Conservation (phyloP, 2,888 invertebrate genomes). For the Cryptophagus acutangulus region DNA sequence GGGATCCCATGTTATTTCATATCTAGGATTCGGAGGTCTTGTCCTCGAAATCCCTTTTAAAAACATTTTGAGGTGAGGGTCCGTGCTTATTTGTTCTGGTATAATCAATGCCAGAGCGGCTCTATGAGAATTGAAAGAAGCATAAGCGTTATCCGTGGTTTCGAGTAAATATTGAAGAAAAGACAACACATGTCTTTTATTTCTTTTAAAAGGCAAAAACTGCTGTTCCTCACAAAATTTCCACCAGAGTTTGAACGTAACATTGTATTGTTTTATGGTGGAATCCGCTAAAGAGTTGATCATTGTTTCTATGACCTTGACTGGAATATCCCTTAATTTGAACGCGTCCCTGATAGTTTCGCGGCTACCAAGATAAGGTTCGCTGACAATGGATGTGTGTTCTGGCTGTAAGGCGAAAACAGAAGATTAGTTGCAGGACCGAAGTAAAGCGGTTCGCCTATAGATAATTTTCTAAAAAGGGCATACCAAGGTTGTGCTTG, state of each 20-base stretch:
- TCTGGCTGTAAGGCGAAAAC: conserved; percentile 22
- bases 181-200: too few species aligned
- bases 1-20: too few species aligned
- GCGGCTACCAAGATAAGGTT: conserved; percentile 6
- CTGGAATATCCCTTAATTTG: too few species aligned
- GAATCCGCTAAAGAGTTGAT: neutral
- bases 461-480: conserved; percentile 19
- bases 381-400: conserved; percentile 21
- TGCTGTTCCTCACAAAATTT: neutral
- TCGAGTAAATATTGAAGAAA: too few species aligned
- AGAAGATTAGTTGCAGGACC: conserved; percentile 8
- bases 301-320: neutral
- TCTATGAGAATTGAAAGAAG: conserved; percentile 13
- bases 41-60: conserved; percentile 23
- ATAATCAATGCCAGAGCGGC: conserved; percentile 11
- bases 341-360: neutral
- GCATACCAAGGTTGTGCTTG: conserved; percentile 32
- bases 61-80: conserved; percentile 21
- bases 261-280: neutral
- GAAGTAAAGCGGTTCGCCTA: conserved; percentile 12
- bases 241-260: neutral
- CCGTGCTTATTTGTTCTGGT: conserved; percentile 7
- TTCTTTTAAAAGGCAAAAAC: neutral
- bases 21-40: conserved; percentile 22
- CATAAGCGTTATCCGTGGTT: conserved; percentile 8